These are phyloP conservation scores for Cataglyphis cursor DNA, from an alignment of 2,888 invertebrate species.

Conservation along the genomic window DNA sequence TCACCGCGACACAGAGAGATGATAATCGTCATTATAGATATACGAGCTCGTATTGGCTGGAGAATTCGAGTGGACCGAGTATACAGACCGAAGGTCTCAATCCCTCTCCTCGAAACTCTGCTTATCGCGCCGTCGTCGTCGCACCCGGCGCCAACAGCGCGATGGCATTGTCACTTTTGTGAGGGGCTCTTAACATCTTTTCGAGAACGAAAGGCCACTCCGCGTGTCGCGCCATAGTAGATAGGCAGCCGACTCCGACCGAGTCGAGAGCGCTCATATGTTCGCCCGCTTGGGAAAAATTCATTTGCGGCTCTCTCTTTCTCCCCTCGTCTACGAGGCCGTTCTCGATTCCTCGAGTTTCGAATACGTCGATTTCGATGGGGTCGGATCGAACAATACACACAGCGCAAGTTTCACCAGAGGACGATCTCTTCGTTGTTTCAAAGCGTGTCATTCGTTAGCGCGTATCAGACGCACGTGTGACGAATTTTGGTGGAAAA, in stretches of 20 bases:
- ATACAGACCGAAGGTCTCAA: not conserved
- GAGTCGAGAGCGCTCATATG: slow-evolving; percentile 79
- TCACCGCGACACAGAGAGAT: slow-evolving; percentile 14
- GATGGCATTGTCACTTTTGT: slow-evolving; percentile 79
- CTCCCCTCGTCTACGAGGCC: slow-evolving; percentile 59
- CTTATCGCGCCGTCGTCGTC: slow-evolving; percentile 73
- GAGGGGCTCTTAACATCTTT: slow-evolving; percentile 78
- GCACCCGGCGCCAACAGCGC: slow-evolving; percentile 70
- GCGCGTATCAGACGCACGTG: not conserved
- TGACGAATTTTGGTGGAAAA: not conserved
- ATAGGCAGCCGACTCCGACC: slow-evolving; percentile 78
- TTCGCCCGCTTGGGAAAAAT: slow-evolving; percentile 83
- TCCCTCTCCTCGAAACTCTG: slow-evolving; percentile 61
- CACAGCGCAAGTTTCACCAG: not conserved
- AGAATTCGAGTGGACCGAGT: slow-evolving; percentile 17
- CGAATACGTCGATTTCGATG: slow-evolving; percentile 71
- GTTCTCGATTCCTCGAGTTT: slow-evolving; percentile 68
- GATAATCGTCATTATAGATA: slow-evolving; percentile 27
- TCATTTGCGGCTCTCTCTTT: slow-evolving; percentile 77
- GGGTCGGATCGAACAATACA: slow-evolving; percentile 18
- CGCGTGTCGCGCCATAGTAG: slow-evolving; percentile 75
- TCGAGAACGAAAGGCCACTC: slow-evolving; percentile 78
- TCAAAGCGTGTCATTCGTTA: slow-evolving; percentile 17
- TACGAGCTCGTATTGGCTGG: slow-evolving; percentile 31
- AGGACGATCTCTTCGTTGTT: slow-evolving; percentile 41